Conservation (phyloP, 37 sponge, comb jelly and placozoan species). For the Tethya wilhelma region DNA sequence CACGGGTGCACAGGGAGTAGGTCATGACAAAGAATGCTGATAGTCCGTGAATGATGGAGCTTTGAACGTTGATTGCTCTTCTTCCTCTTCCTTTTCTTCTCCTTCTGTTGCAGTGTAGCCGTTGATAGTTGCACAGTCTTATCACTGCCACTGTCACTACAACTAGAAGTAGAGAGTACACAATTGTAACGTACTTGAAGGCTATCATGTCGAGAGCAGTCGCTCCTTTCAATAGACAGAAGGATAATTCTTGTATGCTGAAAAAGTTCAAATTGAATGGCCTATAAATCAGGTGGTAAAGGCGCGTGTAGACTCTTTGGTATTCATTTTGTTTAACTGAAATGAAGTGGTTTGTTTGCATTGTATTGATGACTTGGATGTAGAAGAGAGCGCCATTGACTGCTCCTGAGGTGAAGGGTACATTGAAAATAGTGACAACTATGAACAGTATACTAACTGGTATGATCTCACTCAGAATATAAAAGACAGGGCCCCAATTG, state of each 20-base stretch:
- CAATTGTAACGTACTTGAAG: constrained; percentile 35
- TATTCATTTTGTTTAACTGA: background rate
- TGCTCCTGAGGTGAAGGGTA: constrained; percentile 12
- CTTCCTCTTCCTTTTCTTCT: too few relatives aligned
- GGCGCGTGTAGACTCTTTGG: background rate
- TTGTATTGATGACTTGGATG: background rate
- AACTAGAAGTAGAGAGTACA: constrained; percentile 34
- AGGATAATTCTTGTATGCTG: constrained; percentile 18
- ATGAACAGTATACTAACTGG: constrained; percentile 10
- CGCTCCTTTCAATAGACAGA: constrained; percentile 43
- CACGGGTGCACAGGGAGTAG: constrained; percentile 21
- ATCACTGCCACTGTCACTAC: background rate
- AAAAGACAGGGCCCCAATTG: background rate
- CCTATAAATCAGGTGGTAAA: background rate
- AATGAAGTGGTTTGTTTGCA: background rate
- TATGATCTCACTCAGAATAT: background rate
- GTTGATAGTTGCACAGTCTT: background rate
- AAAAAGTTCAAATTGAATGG: constrained; percentile 44
- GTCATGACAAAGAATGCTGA: constrained; percentile 12
- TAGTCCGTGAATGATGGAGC: constrained; percentile 20
- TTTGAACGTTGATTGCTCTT: background rate
- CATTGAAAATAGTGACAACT: background rate
- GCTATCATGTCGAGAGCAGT: constrained; percentile 33
- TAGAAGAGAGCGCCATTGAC: constrained; percentile 13
- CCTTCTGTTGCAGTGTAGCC: too few relatives aligned